Percentiles rank a stretch among this genome's conserved stretches.
Evolutionary conservation across 1,140 invertebrate genomes (phyloP).

Genomic region (Lerema accius): DNA sequence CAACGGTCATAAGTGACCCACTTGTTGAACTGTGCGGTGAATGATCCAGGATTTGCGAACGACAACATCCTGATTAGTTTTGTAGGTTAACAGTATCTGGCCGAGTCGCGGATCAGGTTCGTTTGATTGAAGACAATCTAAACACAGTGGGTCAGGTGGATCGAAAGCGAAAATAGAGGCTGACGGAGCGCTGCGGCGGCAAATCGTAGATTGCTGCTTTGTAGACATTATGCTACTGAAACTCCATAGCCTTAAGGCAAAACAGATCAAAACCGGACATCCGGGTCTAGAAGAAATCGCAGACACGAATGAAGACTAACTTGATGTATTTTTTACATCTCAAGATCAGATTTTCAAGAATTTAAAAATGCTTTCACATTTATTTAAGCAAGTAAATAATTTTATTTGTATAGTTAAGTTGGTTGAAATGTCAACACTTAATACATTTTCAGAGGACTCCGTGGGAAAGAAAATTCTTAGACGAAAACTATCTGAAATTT

Average conservation of each 20-base stretch:
- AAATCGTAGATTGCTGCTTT: neutral
- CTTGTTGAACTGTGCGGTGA: slow-evolving; percentile 10
- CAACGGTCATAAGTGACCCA: slow-evolving; percentile 11
- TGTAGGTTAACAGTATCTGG: slow-evolving; percentile 17
- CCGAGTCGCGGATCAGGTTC: slow-evolving; percentile 20
- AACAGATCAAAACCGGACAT: no score
- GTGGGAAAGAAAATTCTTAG: no score
- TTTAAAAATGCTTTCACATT: no score
- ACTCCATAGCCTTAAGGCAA: neutral
- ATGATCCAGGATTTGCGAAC: slow-evolving; percentile 26
- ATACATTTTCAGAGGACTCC: no score
- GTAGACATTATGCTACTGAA: neutral
- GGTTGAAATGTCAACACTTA: no score
- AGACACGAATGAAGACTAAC: no score
- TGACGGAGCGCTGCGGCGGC: neutral
- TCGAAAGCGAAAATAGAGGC: slow-evolving; percentile 24
- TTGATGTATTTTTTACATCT: no score
- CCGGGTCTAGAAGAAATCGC: no score
- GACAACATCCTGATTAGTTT: slow-evolving; percentile 44
- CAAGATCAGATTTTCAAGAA: no score
- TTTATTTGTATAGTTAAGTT: no score
- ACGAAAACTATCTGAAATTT: no score
- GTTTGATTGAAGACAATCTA: slow-evolving; percentile 27
- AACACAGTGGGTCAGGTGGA: slow-evolving; percentile 22
- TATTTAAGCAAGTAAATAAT: no score